phyloP scores from a whole-genome alignment of 1,140 invertebrate species.

The Hycleus cichorii region DNA sequence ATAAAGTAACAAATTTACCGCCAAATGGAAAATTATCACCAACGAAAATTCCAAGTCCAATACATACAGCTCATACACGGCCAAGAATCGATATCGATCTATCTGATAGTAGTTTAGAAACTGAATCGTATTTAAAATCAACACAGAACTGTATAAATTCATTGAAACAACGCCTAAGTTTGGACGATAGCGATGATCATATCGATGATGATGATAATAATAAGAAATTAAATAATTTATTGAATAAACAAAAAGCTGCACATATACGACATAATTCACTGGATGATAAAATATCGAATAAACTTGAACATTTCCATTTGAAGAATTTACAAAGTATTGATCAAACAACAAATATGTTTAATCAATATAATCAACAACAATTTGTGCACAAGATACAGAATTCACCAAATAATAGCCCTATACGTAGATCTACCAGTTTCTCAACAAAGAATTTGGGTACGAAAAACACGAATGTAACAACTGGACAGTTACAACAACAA shows the following conservation, averaged over 20 bases:
- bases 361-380: slow-evolving; percentile 35
- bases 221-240: slow-evolving; percentile 35
- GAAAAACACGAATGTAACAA: slow-evolving; percentile 29
- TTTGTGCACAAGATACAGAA: slow-evolving; percentile 38
- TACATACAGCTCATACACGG: slow-evolving; percentile 45
- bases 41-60: slow-evolving; percentile 54
- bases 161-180: slow-evolving; percentile 48
- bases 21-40: slow-evolving; percentile 39
- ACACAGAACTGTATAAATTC: slow-evolving; percentile 61
- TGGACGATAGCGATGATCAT: slow-evolving; percentile 36
- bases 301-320: slow-evolving; percentile 40
- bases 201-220: slow-evolving; percentile 33
- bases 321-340: slow-evolving; percentile 40
- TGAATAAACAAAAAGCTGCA: slow-evolving; percentile 37
- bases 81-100: slow-evolving; percentile 39
- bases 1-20: slow-evolving; percentile 31
- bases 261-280: slow-evolving; percentile 46
- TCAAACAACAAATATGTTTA: slow-evolving; percentile 38
- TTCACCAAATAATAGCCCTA: slow-evolving; percentile 39
- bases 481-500: slow-evolving; percentile 5
- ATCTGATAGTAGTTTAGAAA: slow-evolving; percentile 48
- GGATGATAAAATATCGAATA: slow-evolving; percentile 39
- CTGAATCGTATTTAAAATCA: slow-evolving; percentile 56
- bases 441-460: slow-evolving; percentile 36
- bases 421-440: slow-evolving; percentile 39